These are phyloP conservation scores for Papilio helenus DNA, from an alignment of 1,140 invertebrate species.

Conservation along the genomic window DNA sequence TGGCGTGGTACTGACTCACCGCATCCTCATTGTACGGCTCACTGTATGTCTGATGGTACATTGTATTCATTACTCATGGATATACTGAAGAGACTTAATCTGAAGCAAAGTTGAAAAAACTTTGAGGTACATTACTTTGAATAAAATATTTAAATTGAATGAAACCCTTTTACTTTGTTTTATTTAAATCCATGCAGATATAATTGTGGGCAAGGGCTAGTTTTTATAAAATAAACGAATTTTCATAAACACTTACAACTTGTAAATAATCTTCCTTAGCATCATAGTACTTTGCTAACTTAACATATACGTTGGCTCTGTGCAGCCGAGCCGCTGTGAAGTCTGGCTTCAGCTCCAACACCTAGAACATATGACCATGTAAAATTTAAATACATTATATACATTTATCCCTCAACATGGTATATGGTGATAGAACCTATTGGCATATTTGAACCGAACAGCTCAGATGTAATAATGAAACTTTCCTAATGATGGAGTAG, in stretches of 20 bases:
- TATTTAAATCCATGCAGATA: too few relatives aligned
- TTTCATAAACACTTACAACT: constrained; percentile 87
- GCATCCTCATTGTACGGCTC: constrained; percentile 93
- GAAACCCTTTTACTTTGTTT: too few relatives aligned
- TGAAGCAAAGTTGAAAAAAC: too few relatives aligned
- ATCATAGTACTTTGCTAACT: constrained; percentile 92
- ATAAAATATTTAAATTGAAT: too few relatives aligned
- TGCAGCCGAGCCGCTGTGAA: constrained; percentile 95
- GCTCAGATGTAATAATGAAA: too few relatives aligned
- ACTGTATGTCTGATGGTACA: constrained; percentile 84
- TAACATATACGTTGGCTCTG: constrained; percentile 93
- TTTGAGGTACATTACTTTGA: too few relatives aligned
- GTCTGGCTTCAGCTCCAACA: constrained; percentile 96
- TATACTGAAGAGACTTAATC: too few relatives aligned
- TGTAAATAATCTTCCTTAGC: constrained; percentile 92
- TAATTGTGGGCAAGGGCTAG: too few relatives aligned
- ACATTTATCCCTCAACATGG: too few relatives aligned
- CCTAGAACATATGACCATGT: constrained; percentile 73
- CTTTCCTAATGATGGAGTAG: too few relatives aligned
- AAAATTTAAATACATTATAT: neutral
- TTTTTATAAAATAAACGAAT: neutral
- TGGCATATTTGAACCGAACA: too few relatives aligned
- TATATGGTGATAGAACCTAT: too few relatives aligned
- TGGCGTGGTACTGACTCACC: constrained; percentile 84
- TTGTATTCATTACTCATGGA: neutral